phyloP scores from a whole-genome alignment of 2,888 invertebrate genomes.

The Drosophila algonquin region DNA sequence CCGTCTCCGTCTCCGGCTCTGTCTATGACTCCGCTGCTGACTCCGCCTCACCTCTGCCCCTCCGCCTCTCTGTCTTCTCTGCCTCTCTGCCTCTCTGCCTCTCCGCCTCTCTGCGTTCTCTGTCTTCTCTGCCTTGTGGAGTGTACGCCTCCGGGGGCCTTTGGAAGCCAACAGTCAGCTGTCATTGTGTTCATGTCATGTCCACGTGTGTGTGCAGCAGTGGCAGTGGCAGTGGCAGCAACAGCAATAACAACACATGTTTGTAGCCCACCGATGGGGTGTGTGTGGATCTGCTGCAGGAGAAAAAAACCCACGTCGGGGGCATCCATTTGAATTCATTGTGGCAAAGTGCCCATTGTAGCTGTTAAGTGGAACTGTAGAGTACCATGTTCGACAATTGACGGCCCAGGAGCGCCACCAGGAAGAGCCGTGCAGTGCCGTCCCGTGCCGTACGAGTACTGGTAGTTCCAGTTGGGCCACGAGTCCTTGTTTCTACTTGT shows the following conservation, averaged over 20 bases:
- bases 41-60: slow-evolving; percentile 17
- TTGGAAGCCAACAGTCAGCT: slow-evolving; percentile 80
- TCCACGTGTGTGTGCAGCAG: slow-evolving; percentile 58
- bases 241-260: slow-evolving; percentile 56
- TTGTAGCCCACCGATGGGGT: slow-evolving; percentile 1
- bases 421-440: slow-evolving; percentile 34
- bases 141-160: slow-evolving; percentile 74
- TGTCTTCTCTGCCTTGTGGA: slow-evolving; percentile 59
- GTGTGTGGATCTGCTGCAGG: background rate
- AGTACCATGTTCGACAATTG: slow-evolving; percentile 80
- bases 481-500: slow-evolving; percentile 74
- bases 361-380: slow-evolving; percentile 81
- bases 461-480: slow-evolving; percentile 42
- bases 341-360: slow-evolving; percentile 80
- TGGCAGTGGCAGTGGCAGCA: slow-evolving; percentile 24
- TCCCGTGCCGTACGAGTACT: slow-evolving; percentile 5
- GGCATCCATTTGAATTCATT: slow-evolving; percentile 81
- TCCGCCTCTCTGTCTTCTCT: background rate
- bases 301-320: slow-evolving; percentile 58
- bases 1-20: background rate
- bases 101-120: background rate
- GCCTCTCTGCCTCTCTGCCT: slow-evolving; percentile 9
- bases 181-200: slow-evolving; percentile 79
- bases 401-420: slow-evolving; percentile 69
- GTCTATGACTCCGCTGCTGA: slow-evolving; percentile 12